Base-by-base conservation (phyloP, 1,140 invertebrate species). In the Scaptomyza graminum region DNA sequence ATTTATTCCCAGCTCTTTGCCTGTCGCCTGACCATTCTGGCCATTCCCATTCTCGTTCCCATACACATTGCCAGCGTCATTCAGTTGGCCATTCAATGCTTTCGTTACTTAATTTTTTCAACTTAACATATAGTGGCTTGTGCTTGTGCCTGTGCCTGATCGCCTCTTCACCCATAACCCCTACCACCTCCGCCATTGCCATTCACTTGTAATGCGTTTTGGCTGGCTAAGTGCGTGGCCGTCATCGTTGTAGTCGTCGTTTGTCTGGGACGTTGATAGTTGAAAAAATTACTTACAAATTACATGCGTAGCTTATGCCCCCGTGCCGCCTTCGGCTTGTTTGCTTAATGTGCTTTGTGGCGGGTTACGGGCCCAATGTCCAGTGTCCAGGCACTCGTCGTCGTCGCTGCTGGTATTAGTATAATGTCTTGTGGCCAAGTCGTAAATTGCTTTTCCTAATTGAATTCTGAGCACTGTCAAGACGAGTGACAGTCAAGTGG, bases 271-370 rank as follows among this genome's bases (percentile, higher is more conserved):
- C 74, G 82, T 82, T 87, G 83, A 87, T 87, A 87, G 83, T 79
- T 87, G 84, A 82, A 87, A 88, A 82, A 83, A 87, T 87, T 79
- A 87, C 79, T 88, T 87, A 87, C 83, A 87, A 88, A 83, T 87
- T 87, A 87, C 83, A 87, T 87, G 83, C 83, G 79, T 87, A 82
- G 81, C 81, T 85, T 85, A 87, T 78, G 82, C 82, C 81, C 74
- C 81, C 70, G 78, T 87, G 82, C 82, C 64, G 77, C 77, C 74
- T 81, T 87, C 69, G 63, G 77, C 67, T 76, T 76, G 76, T 80
- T 74, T 76, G 76, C 82, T 85, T 85, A 85, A 85, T 80, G 81
- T 71, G 81, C 65, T 71, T 77, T 77, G 52, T 67, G 74, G 55
- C 69, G 62, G 68, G 56, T 55, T 72, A 59, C 54, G 54, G 15